Base-by-base conservation (phyloP, 2,888 invertebrate genomes). In the Drosophila paramelanica region DNA sequence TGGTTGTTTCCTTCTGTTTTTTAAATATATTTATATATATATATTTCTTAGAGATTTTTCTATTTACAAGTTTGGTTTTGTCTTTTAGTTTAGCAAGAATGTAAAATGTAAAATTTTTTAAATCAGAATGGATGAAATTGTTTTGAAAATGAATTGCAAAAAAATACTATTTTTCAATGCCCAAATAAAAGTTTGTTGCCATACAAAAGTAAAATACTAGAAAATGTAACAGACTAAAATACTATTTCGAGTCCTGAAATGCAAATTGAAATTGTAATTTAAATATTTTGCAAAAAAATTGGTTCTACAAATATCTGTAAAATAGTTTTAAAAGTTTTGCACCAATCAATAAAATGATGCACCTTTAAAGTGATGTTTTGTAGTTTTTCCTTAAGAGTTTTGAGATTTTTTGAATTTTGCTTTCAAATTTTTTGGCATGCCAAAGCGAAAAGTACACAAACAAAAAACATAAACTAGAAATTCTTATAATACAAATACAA, bases 401-500 rank as follows among this genome's bases (percentile, higher is more conserved):
- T 5, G 5, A 6, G 13, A 39, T 13, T 23, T 43, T 33, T 46
- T 20, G 23, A 49, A 25, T 49, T 57, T 33, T 33, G 7, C 33
- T 33, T 33, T 36, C 5, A 4, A 36, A 36, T 36, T 13, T 13
- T 36, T 36, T 7, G 38, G 42, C 52, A 47, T 31, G 31, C 31
- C 31, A 31, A 31, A 31, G 14, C 38, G 45, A 70, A 47, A 58
- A 59, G 36, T 53, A 68, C 46, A 67, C 72, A 76, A 78, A 84
- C 85, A 87, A 85, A 81, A 82, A 85, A 82, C 88, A 85, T 73
- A 81, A 82, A 85, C 88, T 79, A 85, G 73, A 67, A 75, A 53
- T 13, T 56, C 42, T 77, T 76, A 50, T 52, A 14, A 13, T 46
- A 38, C 10, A 64, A 70, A 59, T 77, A 70, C 65, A 78, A 84